Evolutionary conservation across 2,888 invertebrate genomes (phyloP).

Genomic region (Eupithecia subumbrata): DNA sequence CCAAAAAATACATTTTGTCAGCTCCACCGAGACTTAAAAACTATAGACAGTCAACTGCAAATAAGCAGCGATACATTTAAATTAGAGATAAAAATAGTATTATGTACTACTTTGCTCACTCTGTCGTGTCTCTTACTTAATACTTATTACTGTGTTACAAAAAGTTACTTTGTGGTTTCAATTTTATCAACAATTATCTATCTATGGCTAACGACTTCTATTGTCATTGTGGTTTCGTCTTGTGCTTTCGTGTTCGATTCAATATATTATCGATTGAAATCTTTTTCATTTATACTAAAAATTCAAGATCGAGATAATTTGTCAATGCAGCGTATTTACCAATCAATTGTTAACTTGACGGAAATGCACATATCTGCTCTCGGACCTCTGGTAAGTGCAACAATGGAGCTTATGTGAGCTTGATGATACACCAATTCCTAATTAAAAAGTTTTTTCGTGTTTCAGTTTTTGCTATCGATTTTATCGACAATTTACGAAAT

Average conservation of each 20-base stretch:
- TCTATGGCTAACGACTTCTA: not conserved
- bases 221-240: not conserved
- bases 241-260: constrained; percentile 5
- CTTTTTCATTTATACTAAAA: not conserved
- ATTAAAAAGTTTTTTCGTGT: not conserved
- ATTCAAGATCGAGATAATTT: not conserved
- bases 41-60: not conserved
- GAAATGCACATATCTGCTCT: constrained; percentile 14
- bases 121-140: not conserved
- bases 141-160: not conserved
- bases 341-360: not conserved
- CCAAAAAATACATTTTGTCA: constrained; percentile 9
- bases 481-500: not conserved
- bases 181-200: not conserved
- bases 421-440: not conserved
- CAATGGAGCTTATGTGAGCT: not conserved
- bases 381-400: not conserved
- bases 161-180: not conserved
- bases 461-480: not conserved
- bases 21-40: not conserved
- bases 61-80: not conserved
- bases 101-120: not conserved
- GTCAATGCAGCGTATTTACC: not conserved
- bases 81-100: not conserved
- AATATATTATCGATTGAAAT: not conserved